Evolutionary conservation across 2,113 vertebrate species (phyloP), one percentile per base, ranked within the genome.

Genomic region (Microcebus lehilahytsara): DNA sequence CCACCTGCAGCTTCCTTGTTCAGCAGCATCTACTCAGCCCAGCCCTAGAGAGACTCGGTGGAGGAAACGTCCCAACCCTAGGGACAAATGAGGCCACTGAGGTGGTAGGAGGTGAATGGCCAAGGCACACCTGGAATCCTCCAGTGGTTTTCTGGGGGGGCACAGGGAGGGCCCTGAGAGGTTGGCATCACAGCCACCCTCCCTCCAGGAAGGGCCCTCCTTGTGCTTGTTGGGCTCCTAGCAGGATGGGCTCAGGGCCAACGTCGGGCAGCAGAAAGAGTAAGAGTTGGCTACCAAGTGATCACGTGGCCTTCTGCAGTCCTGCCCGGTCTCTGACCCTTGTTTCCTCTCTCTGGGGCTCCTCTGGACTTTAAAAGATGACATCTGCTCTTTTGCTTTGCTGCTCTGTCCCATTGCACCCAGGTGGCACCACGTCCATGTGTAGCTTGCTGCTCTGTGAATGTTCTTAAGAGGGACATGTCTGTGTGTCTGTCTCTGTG

Each of bases 381-480:
- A 49, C 25, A 23, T 85, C 62, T 64, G 17, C 2, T 27, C 20
- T 62, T 93, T 58, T 9, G 3, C 6, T 67, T 83, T 42, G 72
- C 11, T 56, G 75, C 25, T 94, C 51, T 42, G 11, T 30, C 60
- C 32, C 2, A 11, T 42, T 9, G 17, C 22, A 53, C 17, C 22
- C 60, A 25, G 5, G 13, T 0, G 0, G 53, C n/a, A 53, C 34
- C 30, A 37, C 3, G 2, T 27, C 27, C 0, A 0, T 0, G 0
- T 62, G 22, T 4, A 64, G 71, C 81, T 3, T n/a, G 25, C 37
- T 13, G 0, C 51, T 81, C 23, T 49, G 9, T 84, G 30, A 71
- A 74, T 72, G 74, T 20, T 83, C 53, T 80, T 71, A 49, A 67
- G 84, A 51, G 0, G 2, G 4, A 4, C 1, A 0, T 34, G 25